Conservation (phyloP, 2,888 invertebrate genomes). For the Tipula confusa region DNA sequence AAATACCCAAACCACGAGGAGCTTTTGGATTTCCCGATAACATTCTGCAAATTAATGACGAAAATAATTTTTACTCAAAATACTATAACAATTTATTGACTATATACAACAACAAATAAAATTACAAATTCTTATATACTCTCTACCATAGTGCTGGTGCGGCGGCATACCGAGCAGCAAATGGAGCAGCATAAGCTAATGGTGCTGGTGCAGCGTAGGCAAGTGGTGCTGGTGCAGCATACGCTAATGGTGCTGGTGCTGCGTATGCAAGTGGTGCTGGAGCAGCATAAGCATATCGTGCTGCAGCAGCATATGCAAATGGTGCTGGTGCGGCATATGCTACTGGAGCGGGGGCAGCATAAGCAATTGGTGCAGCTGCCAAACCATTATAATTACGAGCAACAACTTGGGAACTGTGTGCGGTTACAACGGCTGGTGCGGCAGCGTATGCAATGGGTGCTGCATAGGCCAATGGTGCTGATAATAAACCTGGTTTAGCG, state of each 20-base stretch:
- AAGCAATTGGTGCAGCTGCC: conserved; percentile 40
- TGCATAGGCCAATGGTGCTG: conserved; percentile 35
- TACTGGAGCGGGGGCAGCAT: conserved; percentile 39
- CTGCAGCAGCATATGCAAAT: conserved; percentile 39
- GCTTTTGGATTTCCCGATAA: too few species aligned
- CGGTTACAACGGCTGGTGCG: conserved; percentile 34
- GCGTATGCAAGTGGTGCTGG: conserved; percentile 40
- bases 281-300: conserved; percentile 37
- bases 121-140: background rate
- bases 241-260: background rate
- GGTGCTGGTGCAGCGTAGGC: conserved; percentile 39
- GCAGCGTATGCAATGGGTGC: conserved; percentile 35
- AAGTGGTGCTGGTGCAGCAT: conserved; percentile 38
- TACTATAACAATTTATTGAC: conserved; percentile 14
- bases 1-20: too few species aligned
- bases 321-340: conserved; percentile 39
- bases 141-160: conserved; percentile 12
- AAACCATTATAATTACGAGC: conserved; percentile 43
- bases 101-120: background rate
- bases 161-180: conserved; percentile 42
- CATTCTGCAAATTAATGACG: too few species aligned
- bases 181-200: conserved; percentile 39
- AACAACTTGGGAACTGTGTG: conserved; percentile 40
- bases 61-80: background rate
- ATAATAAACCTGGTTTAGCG: conserved; percentile 44